A percentile compares a stretch with the other conserved stretches of the same genome.
phyloP scores from a whole-genome alignment of 2,113 vertebrate genomes.

The Forbesichthys agassizii region DNA sequence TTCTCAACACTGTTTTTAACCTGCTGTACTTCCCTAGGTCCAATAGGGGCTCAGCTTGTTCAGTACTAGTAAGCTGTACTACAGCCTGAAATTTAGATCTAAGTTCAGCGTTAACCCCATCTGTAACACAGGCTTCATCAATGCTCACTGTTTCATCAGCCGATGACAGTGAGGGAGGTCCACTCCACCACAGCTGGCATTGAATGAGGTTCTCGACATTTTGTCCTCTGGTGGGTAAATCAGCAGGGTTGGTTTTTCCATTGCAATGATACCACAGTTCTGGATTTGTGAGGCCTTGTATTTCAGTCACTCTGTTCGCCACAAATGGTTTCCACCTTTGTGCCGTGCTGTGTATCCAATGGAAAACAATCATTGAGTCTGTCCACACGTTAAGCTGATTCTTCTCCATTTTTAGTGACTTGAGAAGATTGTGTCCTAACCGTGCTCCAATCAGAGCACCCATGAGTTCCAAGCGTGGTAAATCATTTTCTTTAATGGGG shows the following conservation, averaged over 20 bases:
- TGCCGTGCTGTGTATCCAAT: slow-evolving; percentile 23
- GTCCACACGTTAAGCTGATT: slow-evolving; percentile 32
- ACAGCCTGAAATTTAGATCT: no score
- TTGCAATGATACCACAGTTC: slow-evolving; percentile 22
- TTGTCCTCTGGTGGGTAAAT: slow-evolving; percentile 24
- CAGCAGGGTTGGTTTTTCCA: slow-evolving; percentile 25
- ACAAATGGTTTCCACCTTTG: slow-evolving; percentile 34
- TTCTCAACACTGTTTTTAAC: no score
- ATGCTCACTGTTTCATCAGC: slow-evolving; percentile 12
- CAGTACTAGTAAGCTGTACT: no score
- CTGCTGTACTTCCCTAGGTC: no score
- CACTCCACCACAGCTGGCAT: slow-evolving; percentile 14
- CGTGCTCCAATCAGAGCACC: slow-evolving; percentile 31
- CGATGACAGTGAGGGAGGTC: slow-evolving; percentile 15
- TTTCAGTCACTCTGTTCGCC: slow-evolving; percentile 27
- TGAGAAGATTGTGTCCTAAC: not conserved
- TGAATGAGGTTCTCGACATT: slow-evolving; percentile 20
- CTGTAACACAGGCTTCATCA: not conserved
- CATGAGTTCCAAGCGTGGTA: slow-evolving; percentile 38
- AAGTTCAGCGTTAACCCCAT: slow-evolving; percentile 18
- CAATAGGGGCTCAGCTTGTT: no score
- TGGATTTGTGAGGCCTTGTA: slow-evolving; percentile 14
- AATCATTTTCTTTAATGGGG: slow-evolving; percentile 23
- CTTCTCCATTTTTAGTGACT: slow-evolving; percentile 14
- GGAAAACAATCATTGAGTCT: slow-evolving; percentile 41